These are phyloP conservation scores for Catocala nupta DNA, from an alignment of 2,888 invertebrate species.

Conservation along the genomic window DNA sequence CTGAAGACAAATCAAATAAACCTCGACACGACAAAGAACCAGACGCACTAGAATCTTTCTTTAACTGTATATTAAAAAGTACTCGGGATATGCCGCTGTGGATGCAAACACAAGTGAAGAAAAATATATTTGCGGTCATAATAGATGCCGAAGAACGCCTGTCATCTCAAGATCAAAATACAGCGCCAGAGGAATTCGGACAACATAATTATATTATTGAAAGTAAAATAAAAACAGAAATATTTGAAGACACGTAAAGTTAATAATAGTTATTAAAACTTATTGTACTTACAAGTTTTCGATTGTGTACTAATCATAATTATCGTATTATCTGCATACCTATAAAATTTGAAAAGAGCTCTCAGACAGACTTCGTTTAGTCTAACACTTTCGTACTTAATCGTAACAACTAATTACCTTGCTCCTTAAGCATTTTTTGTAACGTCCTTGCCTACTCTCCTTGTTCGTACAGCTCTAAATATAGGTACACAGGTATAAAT, in stretches of 20 bases:
- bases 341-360: too few relatives aligned
- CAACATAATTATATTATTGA: slow-evolving; percentile 51
- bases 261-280: background rate
- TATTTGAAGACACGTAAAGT: slow-evolving; percentile 57
- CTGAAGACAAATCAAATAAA: slow-evolving; percentile 31
- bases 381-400: too few relatives aligned
- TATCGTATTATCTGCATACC: too few relatives aligned
- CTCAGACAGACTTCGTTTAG: too few relatives aligned
- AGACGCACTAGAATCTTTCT: slow-evolving; percentile 78
- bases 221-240: slow-evolving; percentile 73
- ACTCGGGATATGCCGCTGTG: slow-evolving; percentile 78
- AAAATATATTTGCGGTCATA: slow-evolving; percentile 79
- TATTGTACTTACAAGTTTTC: too few relatives aligned
- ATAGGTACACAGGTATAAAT: too few relatives aligned
- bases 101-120: slow-evolving; percentile 84
- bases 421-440: too few relatives aligned
- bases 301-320: too few relatives aligned
- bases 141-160: slow-evolving; percentile 79
- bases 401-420: too few relatives aligned
- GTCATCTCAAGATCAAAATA: slow-evolving; percentile 55
- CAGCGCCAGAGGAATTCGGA: slow-evolving; percentile 27
- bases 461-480: too few relatives aligned
- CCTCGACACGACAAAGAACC: slow-evolving; percentile 51
- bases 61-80: slow-evolving; percentile 75
- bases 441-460: too few relatives aligned